Percentiles rank a stretch among this genome's conserved stretches.
Conservation (phyloP, 92 coral and sea anemone genomes). For the Zoanthus sociatus region DNA sequence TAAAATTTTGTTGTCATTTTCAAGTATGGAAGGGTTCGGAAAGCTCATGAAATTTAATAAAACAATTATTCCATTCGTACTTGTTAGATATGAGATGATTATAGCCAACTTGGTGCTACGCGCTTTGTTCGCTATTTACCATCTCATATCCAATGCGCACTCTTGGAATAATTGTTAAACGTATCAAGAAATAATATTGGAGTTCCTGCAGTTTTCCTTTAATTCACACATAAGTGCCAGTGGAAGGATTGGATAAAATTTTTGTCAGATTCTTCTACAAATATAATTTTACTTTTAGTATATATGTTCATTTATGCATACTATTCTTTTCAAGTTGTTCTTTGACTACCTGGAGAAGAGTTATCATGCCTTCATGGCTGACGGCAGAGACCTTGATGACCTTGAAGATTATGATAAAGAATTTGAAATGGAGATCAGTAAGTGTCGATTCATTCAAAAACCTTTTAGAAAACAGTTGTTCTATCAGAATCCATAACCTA, state of each 20-base stretch:
- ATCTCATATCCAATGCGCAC: too few relatives aligned
- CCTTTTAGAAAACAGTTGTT: too few relatives aligned
- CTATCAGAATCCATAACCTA: too few relatives aligned
- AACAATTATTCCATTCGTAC: too few relatives aligned
- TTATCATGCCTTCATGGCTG: conserved; percentile 80
- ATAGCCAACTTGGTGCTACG: too few relatives aligned
- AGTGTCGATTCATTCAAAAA: conserved; percentile 27
- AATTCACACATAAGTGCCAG: too few relatives aligned
- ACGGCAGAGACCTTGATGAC: conserved; percentile 83
- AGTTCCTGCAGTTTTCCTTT: not conserved
- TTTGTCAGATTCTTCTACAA: not conserved
- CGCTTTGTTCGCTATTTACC: too few relatives aligned
- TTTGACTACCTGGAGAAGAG: conserved; percentile 91
- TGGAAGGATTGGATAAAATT: not conserved
- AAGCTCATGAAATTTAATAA: too few relatives aligned
- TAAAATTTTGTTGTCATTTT: too few relatives aligned
- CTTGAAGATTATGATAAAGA: conserved; percentile 82
- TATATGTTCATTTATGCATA: not conserved
- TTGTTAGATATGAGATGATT: too few relatives aligned
- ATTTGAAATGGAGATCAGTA: conserved; percentile 81
- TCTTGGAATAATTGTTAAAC: too few relatives aligned
- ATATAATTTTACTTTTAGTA: not conserved
- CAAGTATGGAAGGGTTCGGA: too few relatives aligned
- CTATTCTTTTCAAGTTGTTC: conserved; percentile 63
- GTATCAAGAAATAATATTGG: not conserved